A percentile compares a stretch with the other conserved stretches of the same genome.
phyloP scores from a whole-genome alignment of 2,888 invertebrate genomes.

The Lasioglossum zephyrum region DNA sequence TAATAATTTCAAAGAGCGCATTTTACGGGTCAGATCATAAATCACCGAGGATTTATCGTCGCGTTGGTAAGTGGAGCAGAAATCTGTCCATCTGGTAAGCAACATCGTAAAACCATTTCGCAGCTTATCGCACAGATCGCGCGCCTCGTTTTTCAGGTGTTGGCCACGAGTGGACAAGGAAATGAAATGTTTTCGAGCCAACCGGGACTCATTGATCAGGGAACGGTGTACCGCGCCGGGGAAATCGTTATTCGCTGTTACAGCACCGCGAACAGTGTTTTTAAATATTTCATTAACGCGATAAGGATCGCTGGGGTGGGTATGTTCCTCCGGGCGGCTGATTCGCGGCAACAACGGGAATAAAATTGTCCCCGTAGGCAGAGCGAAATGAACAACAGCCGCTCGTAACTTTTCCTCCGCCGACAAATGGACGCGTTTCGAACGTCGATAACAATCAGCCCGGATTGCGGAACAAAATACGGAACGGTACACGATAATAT shows the following conservation, averaged over 20 bases:
- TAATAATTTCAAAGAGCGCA: neutral
- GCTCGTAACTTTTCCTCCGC: constrained; percentile 26
- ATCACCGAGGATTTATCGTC: neutral
- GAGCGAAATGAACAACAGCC: constrained; percentile 7
- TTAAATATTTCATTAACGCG: constrained; percentile 35
- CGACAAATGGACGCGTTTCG: constrained; percentile 25
- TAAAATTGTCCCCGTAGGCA: constrained; percentile 10
- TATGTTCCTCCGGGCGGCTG: neutral
- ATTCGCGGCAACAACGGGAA: constrained; percentile 12
- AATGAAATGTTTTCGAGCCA: constrained; percentile 12
- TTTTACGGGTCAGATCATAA: neutral
- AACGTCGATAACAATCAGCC: constrained; percentile 34
- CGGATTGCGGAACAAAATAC: constrained; percentile 12
- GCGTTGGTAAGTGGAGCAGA: neutral
- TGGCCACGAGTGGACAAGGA: neutral
- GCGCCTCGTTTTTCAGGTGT: neutral
- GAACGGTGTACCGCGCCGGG: neutral
- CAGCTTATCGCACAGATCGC: neutral
- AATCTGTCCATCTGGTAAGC: neutral
- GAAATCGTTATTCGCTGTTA: constrained; percentile 6
- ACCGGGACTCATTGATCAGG: neutral
- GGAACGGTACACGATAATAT: neutral
- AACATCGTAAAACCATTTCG: neutral
- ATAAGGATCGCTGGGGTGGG: constrained; percentile 15
- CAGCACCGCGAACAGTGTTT: neutral